These are phyloP conservation scores for Laodelphax striatellus DNA, from an alignment of 1,140 invertebrate genomes.

Conservation along the genomic window DNA sequence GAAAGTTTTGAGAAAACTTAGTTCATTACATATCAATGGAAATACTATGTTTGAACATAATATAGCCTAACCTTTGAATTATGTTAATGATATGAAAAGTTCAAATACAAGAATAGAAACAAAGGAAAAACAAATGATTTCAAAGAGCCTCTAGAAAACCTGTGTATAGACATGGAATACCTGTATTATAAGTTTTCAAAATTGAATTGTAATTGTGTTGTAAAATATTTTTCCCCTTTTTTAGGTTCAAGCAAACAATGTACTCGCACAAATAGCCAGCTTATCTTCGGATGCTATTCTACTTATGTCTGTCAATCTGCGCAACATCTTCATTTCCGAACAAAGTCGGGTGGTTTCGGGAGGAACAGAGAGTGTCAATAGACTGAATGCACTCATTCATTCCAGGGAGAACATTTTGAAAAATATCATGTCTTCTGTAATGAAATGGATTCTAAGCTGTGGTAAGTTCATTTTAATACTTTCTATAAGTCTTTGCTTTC, in stretches of 20 bases:
- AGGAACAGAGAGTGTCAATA: slow-evolving; percentile 6
- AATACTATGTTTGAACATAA: too few species aligned
- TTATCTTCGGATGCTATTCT: slow-evolving; percentile 55
- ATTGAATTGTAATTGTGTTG: not conserved
- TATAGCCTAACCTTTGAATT: too few species aligned
- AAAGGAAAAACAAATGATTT: too few species aligned
- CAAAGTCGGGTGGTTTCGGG: slow-evolving; percentile 25
- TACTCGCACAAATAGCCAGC: slow-evolving; percentile 47
- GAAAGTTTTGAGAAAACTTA: too few species aligned
- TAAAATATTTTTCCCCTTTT: not conserved
- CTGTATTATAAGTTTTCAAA: slow-evolving; percentile 1
- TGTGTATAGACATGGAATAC: too few species aligned
- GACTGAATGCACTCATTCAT: slow-evolving; percentile 21
- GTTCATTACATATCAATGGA: too few species aligned
- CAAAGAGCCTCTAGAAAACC: too few species aligned
- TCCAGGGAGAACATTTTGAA: slow-evolving; percentile 32
- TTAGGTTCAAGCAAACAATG: slow-evolving; percentile 5
- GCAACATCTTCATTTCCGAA: slow-evolving; percentile 46
- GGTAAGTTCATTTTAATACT: slow-evolving; percentile 26
- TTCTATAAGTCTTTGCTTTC: too few species aligned
- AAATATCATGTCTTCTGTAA: slow-evolving; percentile 36
- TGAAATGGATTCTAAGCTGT: slow-evolving; percentile 38
- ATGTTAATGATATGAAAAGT: too few species aligned
- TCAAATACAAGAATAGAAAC: too few species aligned
- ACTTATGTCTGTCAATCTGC: slow-evolving; percentile 53